Evolutionary conservation across 1,140 invertebrate genomes (phyloP).

Genomic region (Drosophila rufa): DNA sequence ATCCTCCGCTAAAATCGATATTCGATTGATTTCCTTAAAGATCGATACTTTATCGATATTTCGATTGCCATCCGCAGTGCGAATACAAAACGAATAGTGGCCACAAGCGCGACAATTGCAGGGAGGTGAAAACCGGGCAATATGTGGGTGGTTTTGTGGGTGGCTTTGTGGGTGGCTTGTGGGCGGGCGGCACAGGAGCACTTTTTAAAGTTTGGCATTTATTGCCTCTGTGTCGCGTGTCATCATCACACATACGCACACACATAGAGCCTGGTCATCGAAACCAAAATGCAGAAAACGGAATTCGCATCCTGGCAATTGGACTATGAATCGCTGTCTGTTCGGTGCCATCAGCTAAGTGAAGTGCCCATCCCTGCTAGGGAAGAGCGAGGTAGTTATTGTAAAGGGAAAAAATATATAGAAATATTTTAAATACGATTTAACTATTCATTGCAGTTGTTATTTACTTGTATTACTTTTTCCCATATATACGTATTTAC

Average conservation of each 20-base stretch:
- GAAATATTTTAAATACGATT: no score
- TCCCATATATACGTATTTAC: no score
- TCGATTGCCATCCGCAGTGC: background rate
- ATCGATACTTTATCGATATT: conserved; percentile 7
- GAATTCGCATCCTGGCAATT: conserved; percentile 13
- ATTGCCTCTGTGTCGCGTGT: conserved; percentile 60
- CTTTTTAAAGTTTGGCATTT: conserved; percentile 72
- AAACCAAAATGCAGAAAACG: conserved; percentile 40
- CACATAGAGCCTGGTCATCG: conserved; percentile 7
- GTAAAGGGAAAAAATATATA: no score
- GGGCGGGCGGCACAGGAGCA: conserved; percentile 19
- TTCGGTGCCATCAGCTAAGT: background rate
- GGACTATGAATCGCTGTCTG: background rate
- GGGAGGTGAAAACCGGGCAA: background rate
- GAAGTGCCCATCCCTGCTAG: background rate
- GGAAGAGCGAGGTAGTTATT: background rate
- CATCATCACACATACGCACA: conserved; percentile 36
- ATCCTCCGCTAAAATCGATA: background rate
- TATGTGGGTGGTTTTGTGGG: background rate
- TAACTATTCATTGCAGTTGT: background rate
- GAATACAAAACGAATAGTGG: conserved; percentile 32
- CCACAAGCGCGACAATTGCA: conserved; percentile 61
- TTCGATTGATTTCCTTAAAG: no score
- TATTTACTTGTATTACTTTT: no score
- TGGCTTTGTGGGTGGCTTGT: background rate